Evolutionary conservation across 2,797 vertebrate species (phyloP).

Genomic region (Gastrophryne carolinensis): DNA sequence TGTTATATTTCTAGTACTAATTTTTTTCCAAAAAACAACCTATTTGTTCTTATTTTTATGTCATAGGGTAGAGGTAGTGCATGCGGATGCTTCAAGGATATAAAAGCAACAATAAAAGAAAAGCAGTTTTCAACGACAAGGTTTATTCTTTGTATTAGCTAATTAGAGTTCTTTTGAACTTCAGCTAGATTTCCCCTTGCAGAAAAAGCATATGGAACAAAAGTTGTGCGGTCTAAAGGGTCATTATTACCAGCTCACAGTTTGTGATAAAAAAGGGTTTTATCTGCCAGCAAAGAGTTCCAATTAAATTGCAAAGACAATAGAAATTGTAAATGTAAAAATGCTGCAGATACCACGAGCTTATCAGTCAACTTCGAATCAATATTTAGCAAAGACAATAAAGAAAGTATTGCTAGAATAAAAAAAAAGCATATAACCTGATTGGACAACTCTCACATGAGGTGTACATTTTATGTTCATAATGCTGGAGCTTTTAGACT

Average conservation of each 20-base stretch:
- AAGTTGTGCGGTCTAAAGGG: background rate
- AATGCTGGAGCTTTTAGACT: no score
- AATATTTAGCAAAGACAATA: background rate
- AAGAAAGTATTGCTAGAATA: background rate
- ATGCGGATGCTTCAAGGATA: background rate
- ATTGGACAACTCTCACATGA: no score
- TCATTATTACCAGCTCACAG: background rate
- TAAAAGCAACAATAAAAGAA: background rate
- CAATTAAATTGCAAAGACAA: background rate
- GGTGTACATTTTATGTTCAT: no score
- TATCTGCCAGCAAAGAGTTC: background rate
- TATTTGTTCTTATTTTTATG: no score
- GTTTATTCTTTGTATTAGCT: background rate
- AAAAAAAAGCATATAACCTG: no score
- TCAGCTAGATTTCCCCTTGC: background rate
- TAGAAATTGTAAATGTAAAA: background rate
- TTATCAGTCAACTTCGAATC: background rate
- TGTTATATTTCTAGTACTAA: no score
- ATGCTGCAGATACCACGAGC: background rate
- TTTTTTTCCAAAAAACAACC: no score
- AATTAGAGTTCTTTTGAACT: background rate
- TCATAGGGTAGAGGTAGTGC: no score
- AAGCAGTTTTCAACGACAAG: background rate
- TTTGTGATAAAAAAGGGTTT: background rate
- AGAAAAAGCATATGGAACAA: background rate